Evolutionary conservation across 2,888 invertebrate species (phyloP).

Genomic region (Drosophila longiperda): DNA sequence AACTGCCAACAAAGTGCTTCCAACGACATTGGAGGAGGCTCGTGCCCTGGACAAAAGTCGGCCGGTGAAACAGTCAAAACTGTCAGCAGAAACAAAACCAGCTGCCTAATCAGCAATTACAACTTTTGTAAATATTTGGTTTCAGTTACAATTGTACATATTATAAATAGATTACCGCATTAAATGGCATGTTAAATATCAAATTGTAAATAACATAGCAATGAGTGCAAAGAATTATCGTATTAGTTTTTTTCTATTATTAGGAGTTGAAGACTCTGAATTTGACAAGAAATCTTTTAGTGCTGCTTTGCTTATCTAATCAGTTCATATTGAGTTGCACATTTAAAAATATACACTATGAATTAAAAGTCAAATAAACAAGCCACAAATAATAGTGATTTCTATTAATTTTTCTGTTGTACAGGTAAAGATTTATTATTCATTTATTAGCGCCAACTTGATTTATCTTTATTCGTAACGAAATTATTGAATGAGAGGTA

Average conservation of each 20-base stretch:
- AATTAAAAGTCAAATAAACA: slow-evolving; percentile 2
- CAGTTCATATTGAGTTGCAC: neutral
- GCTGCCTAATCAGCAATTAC: slow-evolving; percentile 35
- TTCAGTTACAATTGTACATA: slow-evolving; percentile 35
- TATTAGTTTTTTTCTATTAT: slow-evolving; percentile 6
- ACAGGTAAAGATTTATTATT: slow-evolving; percentile 28
- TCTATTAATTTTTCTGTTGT: slow-evolving; percentile 10
- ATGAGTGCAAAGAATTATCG: neutral
- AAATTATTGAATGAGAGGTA: slow-evolving; percentile 9
- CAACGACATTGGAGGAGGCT: slow-evolving; percentile 88
- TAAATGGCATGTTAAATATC: slow-evolving; percentile 29
- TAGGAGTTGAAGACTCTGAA: neutral
- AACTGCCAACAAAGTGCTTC: slow-evolving; percentile 87
- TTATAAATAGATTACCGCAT: slow-evolving; percentile 2
- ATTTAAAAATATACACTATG: neutral
- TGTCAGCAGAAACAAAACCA: slow-evolving; percentile 22
- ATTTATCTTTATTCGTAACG: slow-evolving; percentile 1
- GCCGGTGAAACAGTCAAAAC: slow-evolving; percentile 2
- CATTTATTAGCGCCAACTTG: neutral
- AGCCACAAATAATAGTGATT: slow-evolving; percentile 13
- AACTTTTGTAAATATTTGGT: slow-evolving; percentile 1
- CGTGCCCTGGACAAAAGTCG: slow-evolving; percentile 47
- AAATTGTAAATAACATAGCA: slow-evolving; percentile 4
- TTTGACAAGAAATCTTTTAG: slow-evolving; percentile 1
- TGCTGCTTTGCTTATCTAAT: slow-evolving; percentile 35